These are phyloP conservation scores for Etheostoma nigrum DNA, from an alignment of 2,797 vertebrate genomes.

Conservation along the genomic window DNA sequence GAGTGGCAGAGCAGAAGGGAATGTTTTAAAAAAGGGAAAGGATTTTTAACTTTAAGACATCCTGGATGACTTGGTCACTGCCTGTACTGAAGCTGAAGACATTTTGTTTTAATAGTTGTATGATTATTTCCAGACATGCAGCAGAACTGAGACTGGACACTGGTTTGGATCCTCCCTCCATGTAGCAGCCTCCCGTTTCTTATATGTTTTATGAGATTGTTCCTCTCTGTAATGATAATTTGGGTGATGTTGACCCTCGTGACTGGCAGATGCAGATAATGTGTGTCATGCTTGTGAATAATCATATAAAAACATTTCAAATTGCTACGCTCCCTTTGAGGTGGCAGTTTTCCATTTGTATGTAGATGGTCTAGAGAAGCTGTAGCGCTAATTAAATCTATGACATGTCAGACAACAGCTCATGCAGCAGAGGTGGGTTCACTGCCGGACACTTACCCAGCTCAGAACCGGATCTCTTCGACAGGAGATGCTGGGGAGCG, in stretches of 20 bases:
- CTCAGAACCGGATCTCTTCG: constrained; percentile 34
- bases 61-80: constrained; percentile 30
- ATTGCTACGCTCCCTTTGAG: neutral
- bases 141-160: neutral
- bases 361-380: neutral
- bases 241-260: constrained; percentile 17
- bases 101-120: constrained; percentile 5
- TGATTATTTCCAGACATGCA: constrained; percentile 17
- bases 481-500: constrained; percentile 38
- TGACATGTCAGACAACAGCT: constrained; percentile 2
- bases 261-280: constrained; percentile 8
- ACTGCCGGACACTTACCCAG: constrained; percentile 48
- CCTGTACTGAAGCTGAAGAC: constrained; percentile 12
- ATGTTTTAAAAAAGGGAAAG: constrained; percentile 30
- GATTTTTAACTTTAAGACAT: constrained; percentile 19
- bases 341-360: neutral
- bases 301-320: neutral
- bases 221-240: neutral
- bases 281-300: constrained; percentile 1
- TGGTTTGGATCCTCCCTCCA: neutral
- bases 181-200: too few species aligned
- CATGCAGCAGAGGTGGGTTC: constrained; percentile 15
- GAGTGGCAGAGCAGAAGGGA: constrained; percentile 57
- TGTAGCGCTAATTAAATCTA: neutral
- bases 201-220: neutral